Conservation (phyloP, 2,113 vertebrate genomes). For the Raphicerus campestris region DNA sequence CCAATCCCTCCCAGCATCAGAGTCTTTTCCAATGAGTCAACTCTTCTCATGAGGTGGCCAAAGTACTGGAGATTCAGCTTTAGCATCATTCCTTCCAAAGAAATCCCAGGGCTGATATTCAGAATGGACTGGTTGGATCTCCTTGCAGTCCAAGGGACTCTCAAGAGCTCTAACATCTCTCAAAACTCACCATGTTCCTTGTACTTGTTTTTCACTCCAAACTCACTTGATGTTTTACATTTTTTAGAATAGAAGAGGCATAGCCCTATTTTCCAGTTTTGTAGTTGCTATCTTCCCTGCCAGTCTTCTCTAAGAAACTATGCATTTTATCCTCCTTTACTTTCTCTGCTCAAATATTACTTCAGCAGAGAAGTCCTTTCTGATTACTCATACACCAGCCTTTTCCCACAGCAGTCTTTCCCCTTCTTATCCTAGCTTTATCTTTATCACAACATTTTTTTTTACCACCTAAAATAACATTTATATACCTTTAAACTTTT, state of each 20-base stretch:
- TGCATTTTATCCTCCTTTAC: not conserved
- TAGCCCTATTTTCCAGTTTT: not conserved
- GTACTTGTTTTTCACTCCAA: not conserved
- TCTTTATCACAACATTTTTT: not conserved
- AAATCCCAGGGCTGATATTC: too few relatives aligned
- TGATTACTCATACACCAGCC: not conserved
- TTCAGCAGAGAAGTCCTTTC: not conserved
- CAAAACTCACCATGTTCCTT: not conserved
- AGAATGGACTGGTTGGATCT: too few relatives aligned
- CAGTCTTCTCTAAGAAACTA: not conserved
- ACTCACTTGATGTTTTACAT: not conserved
- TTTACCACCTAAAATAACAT: not conserved
- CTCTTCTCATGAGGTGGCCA: too few relatives aligned
- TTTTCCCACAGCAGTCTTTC: not conserved
- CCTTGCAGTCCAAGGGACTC: too few relatives aligned
- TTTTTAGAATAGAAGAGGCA: not conserved
- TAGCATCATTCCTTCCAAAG: too few relatives aligned
- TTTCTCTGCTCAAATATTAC: not conserved
- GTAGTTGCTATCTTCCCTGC: not conserved
- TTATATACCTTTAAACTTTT: not conserved
- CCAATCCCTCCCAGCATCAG: too few relatives aligned
- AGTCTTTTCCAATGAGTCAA: too few relatives aligned
- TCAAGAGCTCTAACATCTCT: too few relatives aligned
- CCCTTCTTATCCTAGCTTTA: not conserved
- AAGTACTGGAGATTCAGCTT: too few relatives aligned